These are phyloP conservation scores for Tympanoctomys barrerae DNA, from an alignment of 2,797 vertebrate species.

Conservation along the genomic window DNA sequence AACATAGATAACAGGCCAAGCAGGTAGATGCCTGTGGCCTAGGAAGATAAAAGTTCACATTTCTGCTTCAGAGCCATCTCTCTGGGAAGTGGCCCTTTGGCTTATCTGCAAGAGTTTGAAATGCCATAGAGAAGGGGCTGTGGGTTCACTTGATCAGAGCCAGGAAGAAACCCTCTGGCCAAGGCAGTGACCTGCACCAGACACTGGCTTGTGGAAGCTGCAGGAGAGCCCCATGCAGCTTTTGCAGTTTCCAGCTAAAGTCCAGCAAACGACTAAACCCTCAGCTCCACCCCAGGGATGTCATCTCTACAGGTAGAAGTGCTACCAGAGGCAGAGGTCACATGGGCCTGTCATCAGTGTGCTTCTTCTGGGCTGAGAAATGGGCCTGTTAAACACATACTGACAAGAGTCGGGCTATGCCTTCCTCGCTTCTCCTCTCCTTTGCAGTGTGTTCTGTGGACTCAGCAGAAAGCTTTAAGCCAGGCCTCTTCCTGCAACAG, in stretches of 20 bases:
- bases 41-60: neutral
- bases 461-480: neutral
- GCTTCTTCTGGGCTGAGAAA: too few species aligned
- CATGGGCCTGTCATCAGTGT: neutral
- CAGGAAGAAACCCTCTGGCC: neutral
- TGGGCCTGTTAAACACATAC: neutral
- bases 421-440: neutral
- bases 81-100: neutral
- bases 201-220: neutral
- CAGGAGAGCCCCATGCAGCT: too few species aligned
- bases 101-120: neutral
- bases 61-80: neutral
- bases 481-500: neutral
- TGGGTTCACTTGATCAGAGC: too few species aligned
- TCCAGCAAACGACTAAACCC: too few species aligned
- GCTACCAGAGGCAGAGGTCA: neutral
- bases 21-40: neutral
- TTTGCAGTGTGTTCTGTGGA: neutral
- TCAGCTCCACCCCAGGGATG: accelerated
- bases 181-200: neutral
- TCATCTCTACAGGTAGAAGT: neutral
- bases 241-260: neutral
- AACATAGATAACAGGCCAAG: accelerated
- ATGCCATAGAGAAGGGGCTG: neutral
- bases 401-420: accelerated